These are phyloP conservation scores for Danio rerio DNA, from an alignment of 2,113 vertebrate genomes.

Conservation along the genomic window DNA sequence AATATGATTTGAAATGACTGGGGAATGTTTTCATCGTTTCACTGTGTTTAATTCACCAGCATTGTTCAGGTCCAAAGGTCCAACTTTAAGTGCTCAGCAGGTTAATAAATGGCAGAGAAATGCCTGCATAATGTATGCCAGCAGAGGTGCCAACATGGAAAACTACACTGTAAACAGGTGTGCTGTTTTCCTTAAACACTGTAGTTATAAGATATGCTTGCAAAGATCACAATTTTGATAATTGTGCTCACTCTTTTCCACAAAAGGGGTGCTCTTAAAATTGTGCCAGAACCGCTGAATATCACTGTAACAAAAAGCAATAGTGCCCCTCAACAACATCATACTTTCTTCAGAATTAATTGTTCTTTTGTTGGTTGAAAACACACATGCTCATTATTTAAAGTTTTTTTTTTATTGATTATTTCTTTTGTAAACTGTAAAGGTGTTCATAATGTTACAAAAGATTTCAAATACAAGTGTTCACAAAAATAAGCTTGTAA, in stretches of 20 bases:
- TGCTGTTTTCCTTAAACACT: neutral
- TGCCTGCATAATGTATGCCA: neutral
- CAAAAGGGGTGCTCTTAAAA: neutral
- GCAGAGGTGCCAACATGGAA: conserved; percentile 1
- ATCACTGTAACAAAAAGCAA: too few relatives aligned
- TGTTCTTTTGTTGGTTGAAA: neutral
- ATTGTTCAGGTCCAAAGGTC: conserved; percentile 21
- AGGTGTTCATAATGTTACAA: too few relatives aligned
- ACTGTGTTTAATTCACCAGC: conserved; percentile 1
- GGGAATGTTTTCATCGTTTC: neutral
- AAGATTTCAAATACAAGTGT: too few relatives aligned
- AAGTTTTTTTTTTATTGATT: too few relatives aligned
- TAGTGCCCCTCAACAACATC: neutral
- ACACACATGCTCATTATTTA: neutral
- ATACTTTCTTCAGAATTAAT: neutral
- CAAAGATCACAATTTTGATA: neutral
- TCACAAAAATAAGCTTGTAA: too few relatives aligned
- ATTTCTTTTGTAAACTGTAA: too few relatives aligned
- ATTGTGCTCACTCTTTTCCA: too few relatives aligned
- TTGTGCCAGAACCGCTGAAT: neutral
- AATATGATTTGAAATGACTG: neutral
- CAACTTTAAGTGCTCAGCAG: neutral
- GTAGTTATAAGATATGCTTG: neutral
- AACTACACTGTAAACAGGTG: neutral
- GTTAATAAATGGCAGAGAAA: conserved; percentile 40